These are phyloP conservation scores for Streblospio benedicti DNA, from an alignment of 1,140 invertebrate genomes.

Conservation along the genomic window DNA sequence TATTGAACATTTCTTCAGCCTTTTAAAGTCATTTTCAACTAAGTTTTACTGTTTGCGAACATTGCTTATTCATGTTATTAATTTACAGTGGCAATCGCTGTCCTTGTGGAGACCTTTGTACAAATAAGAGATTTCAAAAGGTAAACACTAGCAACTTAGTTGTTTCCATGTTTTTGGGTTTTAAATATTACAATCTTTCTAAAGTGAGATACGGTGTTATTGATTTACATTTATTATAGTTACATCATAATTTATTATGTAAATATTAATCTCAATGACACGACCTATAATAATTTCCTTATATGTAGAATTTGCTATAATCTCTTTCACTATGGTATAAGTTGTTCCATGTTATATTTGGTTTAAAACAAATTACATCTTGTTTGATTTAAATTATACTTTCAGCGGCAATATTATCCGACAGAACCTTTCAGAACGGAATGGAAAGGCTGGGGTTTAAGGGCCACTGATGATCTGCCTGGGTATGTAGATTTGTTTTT, in stretches of 20 bases:
- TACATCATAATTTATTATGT: not conserved
- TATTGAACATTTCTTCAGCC: no score
- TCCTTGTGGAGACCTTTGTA: slow-evolving; percentile 75
- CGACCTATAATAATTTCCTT: not conserved
- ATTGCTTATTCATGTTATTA: not conserved
- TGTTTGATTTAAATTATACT: no score
- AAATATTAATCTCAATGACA: not conserved
- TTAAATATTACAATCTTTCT: slow-evolving; percentile 4
- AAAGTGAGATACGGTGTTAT: not conserved
- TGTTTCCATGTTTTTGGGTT: no score
- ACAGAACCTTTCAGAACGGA: slow-evolving; percentile 83
- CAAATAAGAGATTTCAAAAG: slow-evolving; percentile 87
- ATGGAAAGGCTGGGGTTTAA: slow-evolving; percentile 89
- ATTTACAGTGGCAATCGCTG: slow-evolving; percentile 74
- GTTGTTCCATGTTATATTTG: no score
- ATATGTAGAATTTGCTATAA: no score
- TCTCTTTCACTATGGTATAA: no score
- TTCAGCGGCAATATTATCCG: slow-evolving; percentile 66
- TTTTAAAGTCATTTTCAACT: not conserved
- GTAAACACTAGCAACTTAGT: no score
- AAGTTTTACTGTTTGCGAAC: not conserved
- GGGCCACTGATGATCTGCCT: slow-evolving; percentile 63
- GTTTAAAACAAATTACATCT: no score
- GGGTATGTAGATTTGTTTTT: slow-evolving; percentile 55
- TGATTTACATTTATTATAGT: no score